phyloP scores from a whole-genome alignment of 2,888 invertebrate genomes.

The Diarsia brunnea region DNA sequence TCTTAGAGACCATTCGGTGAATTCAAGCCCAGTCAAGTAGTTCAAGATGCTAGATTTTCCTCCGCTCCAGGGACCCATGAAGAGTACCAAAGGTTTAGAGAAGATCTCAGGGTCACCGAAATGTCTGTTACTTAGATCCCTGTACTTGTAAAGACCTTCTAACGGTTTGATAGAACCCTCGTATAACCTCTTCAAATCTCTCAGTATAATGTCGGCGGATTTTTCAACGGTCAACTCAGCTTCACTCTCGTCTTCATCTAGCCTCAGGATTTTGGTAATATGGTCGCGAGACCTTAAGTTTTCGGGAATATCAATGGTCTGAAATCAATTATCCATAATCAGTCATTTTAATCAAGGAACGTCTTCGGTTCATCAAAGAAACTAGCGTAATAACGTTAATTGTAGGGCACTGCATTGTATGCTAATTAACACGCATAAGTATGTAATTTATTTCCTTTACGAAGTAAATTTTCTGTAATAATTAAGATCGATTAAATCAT shows the following conservation, averaged over 20 bases:
- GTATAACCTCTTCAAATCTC: conserved; percentile 96
- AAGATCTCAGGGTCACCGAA: conserved; percentile 98
- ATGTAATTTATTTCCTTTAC: not conserved
- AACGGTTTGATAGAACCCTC: conserved; percentile 97
- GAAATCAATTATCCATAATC: no score
- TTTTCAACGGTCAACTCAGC: conserved; percentile 93
- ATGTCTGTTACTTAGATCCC: conserved; percentile 97
- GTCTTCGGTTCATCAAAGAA: not conserved
- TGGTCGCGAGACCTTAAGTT: conserved; percentile 95
- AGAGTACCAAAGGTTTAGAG: conserved; percentile 97
- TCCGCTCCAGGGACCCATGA: conserved; percentile 99
- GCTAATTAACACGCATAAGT: not conserved
- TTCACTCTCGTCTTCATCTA: conserved; percentile 94
- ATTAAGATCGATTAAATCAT: not conserved
- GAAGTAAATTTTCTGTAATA: not conserved
- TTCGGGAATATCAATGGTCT: conserved; percentile 94
- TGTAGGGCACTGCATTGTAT: not conserved
- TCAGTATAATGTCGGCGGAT: conserved; percentile 94
- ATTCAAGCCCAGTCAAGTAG: conserved; percentile 97
- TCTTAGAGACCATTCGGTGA: conserved; percentile 95
- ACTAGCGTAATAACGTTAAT: not conserved
- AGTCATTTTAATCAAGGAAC: not conserved
- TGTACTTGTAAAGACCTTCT: conserved; percentile 97
- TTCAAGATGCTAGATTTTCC: conserved; percentile 98
- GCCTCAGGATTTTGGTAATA: conserved; percentile 94